phyloP scores from a whole-genome alignment of 2,888 invertebrate genomes.

The Microchrysa polita region DNA sequence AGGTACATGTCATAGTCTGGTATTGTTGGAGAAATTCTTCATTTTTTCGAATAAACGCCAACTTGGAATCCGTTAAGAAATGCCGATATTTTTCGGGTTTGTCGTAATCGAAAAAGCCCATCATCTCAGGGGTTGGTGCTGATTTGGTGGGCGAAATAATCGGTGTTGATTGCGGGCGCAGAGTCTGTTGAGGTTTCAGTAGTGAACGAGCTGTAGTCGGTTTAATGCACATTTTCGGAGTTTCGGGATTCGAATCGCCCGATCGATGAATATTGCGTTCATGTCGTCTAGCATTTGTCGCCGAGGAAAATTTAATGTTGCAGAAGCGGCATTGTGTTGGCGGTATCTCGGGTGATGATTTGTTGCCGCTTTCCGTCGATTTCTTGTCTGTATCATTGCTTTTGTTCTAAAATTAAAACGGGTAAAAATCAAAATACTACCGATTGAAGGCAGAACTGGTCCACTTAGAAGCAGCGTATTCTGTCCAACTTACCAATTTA shows the following conservation, averaged over 20 bases:
- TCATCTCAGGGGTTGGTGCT: conserved; percentile 53
- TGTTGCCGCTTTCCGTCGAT: not conserved
- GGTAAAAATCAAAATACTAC: too few species aligned
- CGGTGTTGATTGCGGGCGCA: not conserved
- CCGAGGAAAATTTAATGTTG: conserved; percentile 63
- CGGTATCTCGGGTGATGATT: not conserved
- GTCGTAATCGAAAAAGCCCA: conserved; percentile 61
- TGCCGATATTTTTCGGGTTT: conserved; percentile 63
- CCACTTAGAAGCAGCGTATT: too few species aligned
- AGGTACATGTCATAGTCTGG: conserved; percentile 64
- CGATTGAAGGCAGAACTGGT: too few species aligned
- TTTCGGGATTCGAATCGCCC: not conserved
- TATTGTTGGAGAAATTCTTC: conserved; percentile 63
- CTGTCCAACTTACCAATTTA: conserved; percentile 48
- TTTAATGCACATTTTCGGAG: conserved; percentile 22
- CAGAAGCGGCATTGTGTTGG: conserved; percentile 59
- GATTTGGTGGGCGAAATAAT: conserved; percentile 53
- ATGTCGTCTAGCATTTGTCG: conserved; percentile 64
- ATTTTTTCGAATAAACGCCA: conserved; percentile 62
- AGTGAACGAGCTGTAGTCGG: conserved; percentile 27
- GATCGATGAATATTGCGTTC: conserved; percentile 63
- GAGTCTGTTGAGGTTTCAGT: conserved; percentile 12
- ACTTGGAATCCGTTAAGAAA: conserved; percentile 60
- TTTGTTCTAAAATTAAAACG: not conserved
- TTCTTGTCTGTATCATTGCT: not conserved